Evolutionary conservation across 2,797 vertebrate species (phyloP).

Genomic region (Amblyopsis hoosieri): DNA sequence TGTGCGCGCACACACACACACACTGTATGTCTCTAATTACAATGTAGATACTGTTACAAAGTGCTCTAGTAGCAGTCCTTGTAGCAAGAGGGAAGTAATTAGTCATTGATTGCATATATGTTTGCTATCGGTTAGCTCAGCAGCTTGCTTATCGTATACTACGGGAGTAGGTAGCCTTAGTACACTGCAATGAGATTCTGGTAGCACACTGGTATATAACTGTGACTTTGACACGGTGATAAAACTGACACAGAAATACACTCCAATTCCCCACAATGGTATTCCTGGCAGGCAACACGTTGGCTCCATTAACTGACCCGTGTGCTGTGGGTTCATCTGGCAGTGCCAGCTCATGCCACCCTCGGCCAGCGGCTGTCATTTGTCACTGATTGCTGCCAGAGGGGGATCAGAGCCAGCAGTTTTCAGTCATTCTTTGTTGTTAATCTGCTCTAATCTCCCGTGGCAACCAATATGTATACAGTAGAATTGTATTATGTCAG

Average conservation of each 20-base stretch:
- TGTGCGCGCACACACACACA: background rate
- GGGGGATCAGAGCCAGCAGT: conserved; percentile 32
- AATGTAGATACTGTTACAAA: conserved; percentile 15
- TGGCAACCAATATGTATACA: background rate
- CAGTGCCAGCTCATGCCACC: conserved; percentile 33
- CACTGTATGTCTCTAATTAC: conserved; percentile 17
- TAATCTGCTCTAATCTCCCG: conserved; percentile 14
- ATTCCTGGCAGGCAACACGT: conserved; percentile 8
- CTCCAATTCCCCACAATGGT: background rate
- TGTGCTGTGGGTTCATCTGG: background rate
- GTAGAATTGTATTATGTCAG: conserved; percentile 5
- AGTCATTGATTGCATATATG: conserved; percentile 60
- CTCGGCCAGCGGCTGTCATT: conserved; percentile 50
- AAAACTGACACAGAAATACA: conserved; percentile 11
- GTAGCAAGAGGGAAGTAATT: conserved; percentile 51
- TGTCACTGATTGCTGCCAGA: conserved; percentile 32
- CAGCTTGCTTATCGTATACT: conserved; percentile 12
- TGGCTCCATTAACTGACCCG: background rate
- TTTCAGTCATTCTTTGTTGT: conserved; percentile 41
- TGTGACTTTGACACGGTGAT: background rate
- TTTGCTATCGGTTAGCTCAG: conserved; percentile 49
- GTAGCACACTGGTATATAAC: background rate
- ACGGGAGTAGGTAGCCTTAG: too few relatives aligned
- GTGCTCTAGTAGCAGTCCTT: conserved; percentile 47
- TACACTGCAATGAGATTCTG: conserved; percentile 21